A percentile compares a stretch with the other conserved stretches of the same genome.
phyloP scores from a whole-genome alignment of 2,888 invertebrate species.

The Xestia sexstrigata region DNA sequence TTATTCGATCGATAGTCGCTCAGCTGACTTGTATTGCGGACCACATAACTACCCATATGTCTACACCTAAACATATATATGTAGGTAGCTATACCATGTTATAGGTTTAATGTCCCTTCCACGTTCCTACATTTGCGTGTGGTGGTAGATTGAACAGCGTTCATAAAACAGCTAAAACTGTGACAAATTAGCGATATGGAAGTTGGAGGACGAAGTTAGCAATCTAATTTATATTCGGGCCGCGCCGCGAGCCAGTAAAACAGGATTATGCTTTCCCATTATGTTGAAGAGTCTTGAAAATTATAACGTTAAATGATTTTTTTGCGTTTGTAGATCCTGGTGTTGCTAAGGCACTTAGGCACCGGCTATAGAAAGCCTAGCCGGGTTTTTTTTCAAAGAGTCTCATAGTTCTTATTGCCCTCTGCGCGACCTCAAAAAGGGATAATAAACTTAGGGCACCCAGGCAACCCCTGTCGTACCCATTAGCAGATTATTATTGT shows the following conservation, averaged over 20 bases:
- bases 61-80: not conserved
- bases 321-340: not conserved
- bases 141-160: constrained; percentile 27
- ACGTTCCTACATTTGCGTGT: constrained; percentile 40
- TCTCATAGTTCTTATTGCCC: not conserved
- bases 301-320: not conserved
- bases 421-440: not conserved
- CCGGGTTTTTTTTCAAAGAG: not conserved
- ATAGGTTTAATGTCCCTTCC: constrained; percentile 3
- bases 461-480: not conserved
- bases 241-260: constrained; percentile 2
- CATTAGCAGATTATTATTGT: not conserved
- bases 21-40: constrained; percentile 72
- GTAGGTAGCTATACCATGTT: constrained; percentile 6
- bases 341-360: not conserved
- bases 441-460: not conserved
- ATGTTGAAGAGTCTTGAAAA: constrained; percentile 11
- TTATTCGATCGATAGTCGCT: constrained; percentile 74
- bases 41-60: constrained; percentile 35
- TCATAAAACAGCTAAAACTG: constrained; percentile 40
- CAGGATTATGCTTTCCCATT: constrained; percentile 35
- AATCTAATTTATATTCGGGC: constrained; percentile 43
- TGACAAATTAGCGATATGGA: constrained; percentile 27
- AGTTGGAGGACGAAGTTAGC: constrained; percentile 12
- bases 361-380: too few relatives aligned